Percentiles rank a stretch among this genome's conserved stretches.
These are phyloP conservation scores for Pseudomyrmex sp. DNA, from an alignment of 1,140 invertebrate genomes.

Conservation along the genomic window DNA sequence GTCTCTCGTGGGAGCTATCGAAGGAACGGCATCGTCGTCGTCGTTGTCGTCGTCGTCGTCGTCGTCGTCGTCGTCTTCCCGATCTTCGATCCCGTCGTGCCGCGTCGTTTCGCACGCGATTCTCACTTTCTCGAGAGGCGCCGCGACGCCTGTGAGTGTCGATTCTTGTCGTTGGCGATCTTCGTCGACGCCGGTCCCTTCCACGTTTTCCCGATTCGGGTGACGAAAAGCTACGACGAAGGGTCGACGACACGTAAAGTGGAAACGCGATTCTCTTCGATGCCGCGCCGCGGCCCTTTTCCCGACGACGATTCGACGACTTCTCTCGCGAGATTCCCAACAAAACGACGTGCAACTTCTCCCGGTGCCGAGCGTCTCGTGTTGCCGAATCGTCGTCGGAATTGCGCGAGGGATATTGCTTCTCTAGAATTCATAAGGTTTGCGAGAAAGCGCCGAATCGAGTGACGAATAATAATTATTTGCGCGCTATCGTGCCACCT, in stretches of 20 bases:
- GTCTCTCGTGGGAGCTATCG: conserved; percentile 63
- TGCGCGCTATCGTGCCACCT: too few relatives aligned
- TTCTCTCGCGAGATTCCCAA: not conserved
- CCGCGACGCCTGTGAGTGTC: conserved; percentile 22
- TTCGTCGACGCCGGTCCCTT: not conserved
- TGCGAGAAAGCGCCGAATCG: not conserved
- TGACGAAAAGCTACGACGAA: conserved; percentile 44
- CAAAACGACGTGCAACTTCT: conserved; percentile 37
- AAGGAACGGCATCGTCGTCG: conserved; percentile 30
- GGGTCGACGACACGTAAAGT: conserved; percentile 27
- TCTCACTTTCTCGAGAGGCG: conserved; percentile 27
- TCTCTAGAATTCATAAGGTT: conserved; percentile 54
- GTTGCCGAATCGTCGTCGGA: conserved; percentile 42
- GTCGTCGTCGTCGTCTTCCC: not conserved
- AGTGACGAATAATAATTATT: conserved; percentile 9
- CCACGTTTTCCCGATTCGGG: not conserved
- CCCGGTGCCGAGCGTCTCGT: conserved; percentile 28
- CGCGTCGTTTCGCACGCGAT: conserved; percentile 19
- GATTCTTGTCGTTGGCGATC: conserved; percentile 37
- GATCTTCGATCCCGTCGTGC: not conserved
- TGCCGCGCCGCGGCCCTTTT: conserved; percentile 28
- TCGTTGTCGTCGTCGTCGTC: not conserved
- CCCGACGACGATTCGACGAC: conserved; percentile 28
- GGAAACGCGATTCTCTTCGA: conserved; percentile 24
- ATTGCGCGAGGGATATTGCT: conserved; percentile 47